Evolutionary conservation across 1,140 invertebrate species (phyloP), one percentile per base, ranked within the genome.

Genomic region (Diuraphis noxia): DNA sequence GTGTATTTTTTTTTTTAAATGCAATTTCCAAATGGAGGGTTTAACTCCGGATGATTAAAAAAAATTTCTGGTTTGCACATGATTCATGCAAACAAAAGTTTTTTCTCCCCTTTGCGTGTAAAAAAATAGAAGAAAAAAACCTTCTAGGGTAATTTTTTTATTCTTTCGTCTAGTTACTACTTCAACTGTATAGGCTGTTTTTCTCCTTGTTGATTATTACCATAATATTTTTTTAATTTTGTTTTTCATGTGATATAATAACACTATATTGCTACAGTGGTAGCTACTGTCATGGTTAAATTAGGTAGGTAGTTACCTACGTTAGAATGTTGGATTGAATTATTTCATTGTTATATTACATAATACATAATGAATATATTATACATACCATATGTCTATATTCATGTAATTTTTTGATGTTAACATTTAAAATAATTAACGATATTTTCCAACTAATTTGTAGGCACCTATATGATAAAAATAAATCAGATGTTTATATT

Each of bases 81-180:
- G 79, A 79, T 89, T 89, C 88, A 79, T 25, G 36, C 88, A 49
- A 89, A 89, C 88, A 89, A 89, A 89, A 72, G 88, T 89, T 43
- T 79, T 52, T 49, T 87, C 46, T 38, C 38, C 87, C 63, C 63
- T 34, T 5, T 46, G 3, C 30, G 9, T 25, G 23, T 46, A 43
- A 63, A 89, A 88, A 88, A n/a, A 72, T 13, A 72, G n/a, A 43
- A 43, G 17, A 84, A 84, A 84, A 86, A 86, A 86, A 52, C n/a
- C 43, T 86, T 77, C 63, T 25, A 36, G 88, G 88, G 88, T 89
- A 89, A 79, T 34, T 23, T 79, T 89, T 79, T 89, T 90, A 72
- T 36, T 89, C n/a, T 82, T 41, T 52, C 34, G 8, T 34, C 34
- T 79, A 79, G 23, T 30, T 36, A 36, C 52, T 52, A 36, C 43